Evolutionary conservation across 2,113 vertebrate species (phyloP), one percentile per base, ranked within the genome.

Genomic region (Ictalurus furcatus): DNA sequence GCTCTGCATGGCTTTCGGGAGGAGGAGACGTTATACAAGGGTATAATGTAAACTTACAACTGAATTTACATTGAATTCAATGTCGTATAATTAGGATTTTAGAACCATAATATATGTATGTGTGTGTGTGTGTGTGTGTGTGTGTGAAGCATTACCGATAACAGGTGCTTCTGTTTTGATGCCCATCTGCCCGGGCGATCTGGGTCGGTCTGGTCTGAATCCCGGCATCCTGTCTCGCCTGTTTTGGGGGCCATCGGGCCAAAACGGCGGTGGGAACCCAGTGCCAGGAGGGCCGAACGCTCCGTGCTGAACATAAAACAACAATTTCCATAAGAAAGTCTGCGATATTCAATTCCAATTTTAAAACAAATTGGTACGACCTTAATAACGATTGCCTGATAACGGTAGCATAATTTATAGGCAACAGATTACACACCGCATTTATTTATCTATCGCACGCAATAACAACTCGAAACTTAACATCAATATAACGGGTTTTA

Each of bases 241-340:
- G 91, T 97, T 98, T 90, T 98, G 97, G 93, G 98, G 98, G 90
- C 98, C 98, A 94, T 98, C 96, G 93, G 97, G 97, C 98, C 98
- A 99, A 94, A 98, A 99, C 86, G 97, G 97, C 90, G 97, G 95
- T 89, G 97, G 98, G 96, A 99, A 99, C 90, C 96, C 96, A 90
- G 97, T 90, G 91, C 97, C 95, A 83, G 98, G 95, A 76, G 97
- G 98, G 89, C 97, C 96, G 92, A 97, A 99, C 92, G 97, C 96
- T 93, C 98, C 98, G 95, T 99, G 98, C 98, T 99, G 92, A 93
- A 92, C 94, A 94, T 0, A 82, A 69, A 78, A 34, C n/a, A n/a
- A 23, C 23, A 40, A 79, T 13, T 14, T 37, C 8, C 3, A 34
- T 69, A 16, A 59, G 17, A 82, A 37, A 13, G 4, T 3, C 14